These are phyloP conservation scores for Jacana jacana DNA, from an alignment of 2,113 vertebrate species.

Conservation along the genomic window DNA sequence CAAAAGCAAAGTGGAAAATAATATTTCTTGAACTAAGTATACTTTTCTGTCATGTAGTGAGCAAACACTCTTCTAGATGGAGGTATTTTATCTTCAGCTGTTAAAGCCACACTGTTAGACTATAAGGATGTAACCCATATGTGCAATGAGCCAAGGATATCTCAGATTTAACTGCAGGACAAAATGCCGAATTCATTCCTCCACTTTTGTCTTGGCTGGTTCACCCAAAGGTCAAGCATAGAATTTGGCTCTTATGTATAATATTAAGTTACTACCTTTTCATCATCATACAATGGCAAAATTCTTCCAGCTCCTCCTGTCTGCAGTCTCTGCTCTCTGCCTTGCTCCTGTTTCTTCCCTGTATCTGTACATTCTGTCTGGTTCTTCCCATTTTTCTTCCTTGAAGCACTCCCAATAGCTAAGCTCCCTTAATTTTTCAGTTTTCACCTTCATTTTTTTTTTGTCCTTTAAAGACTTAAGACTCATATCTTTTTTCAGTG, in stretches of 20 bases:
- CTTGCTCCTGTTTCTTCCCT: background rate
- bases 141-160: background rate
- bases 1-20: background rate
- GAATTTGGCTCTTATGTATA: background rate
- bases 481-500: background rate
- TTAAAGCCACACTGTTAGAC: conserved; percentile 2
- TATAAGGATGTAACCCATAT: background rate
- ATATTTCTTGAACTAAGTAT: background rate
- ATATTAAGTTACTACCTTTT: background rate
- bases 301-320: background rate
- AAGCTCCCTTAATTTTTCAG: background rate
- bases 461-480: background rate
- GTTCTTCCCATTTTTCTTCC: background rate
- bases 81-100: background rate
- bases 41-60: background rate
- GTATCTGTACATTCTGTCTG: background rate
- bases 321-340: background rate
- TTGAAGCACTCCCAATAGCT: background rate
- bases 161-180: background rate
- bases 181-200: background rate
- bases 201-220: background rate
- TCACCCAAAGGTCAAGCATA: background rate
- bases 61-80: background rate
- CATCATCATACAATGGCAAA: background rate
- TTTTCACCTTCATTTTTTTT: background rate